Evolutionary conservation across 2,113 vertebrate species (phyloP).

Genomic region (Vulpes lagopus): DNA sequence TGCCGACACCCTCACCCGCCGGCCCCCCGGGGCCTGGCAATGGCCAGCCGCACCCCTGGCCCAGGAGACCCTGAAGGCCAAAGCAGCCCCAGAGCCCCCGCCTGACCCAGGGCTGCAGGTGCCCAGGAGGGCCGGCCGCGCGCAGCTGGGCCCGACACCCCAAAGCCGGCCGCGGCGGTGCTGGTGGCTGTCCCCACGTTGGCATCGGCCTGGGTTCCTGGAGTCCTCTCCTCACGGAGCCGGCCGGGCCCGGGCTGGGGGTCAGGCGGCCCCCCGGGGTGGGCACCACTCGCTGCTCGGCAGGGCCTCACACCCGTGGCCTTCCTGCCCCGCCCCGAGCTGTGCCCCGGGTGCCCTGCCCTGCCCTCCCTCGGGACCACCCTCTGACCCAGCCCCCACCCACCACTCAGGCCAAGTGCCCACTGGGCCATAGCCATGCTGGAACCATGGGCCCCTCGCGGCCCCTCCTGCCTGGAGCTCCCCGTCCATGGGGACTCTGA

Average conservation of each 20-base stretch:
- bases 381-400: neutral
- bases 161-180: neutral
- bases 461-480: neutral
- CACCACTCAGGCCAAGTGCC: neutral
- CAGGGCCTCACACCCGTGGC: too few relatives aligned
- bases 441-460: rapidly evolving
- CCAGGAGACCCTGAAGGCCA: neutral
- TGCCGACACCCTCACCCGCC: too few relatives aligned
- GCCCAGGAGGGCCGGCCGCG: rapidly evolving
- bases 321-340: too few relatives aligned
- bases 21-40: too few relatives aligned
- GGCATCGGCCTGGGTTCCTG: too few relatives aligned
- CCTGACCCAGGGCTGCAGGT: neutral
- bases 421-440: rapidly evolving
- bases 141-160: neutral
- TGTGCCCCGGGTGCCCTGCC: neutral
- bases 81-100: rapidly evolving
- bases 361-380: neutral
- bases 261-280: rapidly evolving
- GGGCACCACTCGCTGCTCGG: neutral
- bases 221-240: neutral
- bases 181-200: too few relatives aligned
- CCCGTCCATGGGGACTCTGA: rapidly evolving
- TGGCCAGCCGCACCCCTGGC: rapidly evolving
- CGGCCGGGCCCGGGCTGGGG: neutral